Conservation (phyloP, 2,888 invertebrate species). For the Andrena minutula region DNA sequence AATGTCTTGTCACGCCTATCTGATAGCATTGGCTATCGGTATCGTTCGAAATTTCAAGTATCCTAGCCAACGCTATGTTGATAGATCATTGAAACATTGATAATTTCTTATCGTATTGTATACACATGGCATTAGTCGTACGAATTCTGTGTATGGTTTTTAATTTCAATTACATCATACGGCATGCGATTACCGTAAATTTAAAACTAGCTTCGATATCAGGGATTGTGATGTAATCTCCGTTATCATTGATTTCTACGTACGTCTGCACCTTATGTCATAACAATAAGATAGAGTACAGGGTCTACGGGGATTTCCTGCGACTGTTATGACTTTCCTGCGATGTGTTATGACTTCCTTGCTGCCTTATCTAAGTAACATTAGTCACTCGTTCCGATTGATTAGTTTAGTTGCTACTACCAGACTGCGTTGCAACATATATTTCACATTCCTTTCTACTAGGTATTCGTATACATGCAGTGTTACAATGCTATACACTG, state of each 20-base stretch:
- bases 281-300: background rate
- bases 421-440: slow-evolving; percentile 17
- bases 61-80: background rate
- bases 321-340: slow-evolving; percentile 26
- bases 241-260: background rate
- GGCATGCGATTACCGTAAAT: background rate
- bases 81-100: slow-evolving; percentile 3
- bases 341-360: slow-evolving; percentile 19
- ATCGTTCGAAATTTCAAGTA: background rate
- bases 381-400: slow-evolving; percentile 36
- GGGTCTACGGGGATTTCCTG: background rate
- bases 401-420: slow-evolving; percentile 14
- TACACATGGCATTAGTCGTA: background rate
- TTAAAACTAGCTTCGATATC: background rate
- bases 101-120: slow-evolving; percentile 8
- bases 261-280: too few species aligned
- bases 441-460: background rate
- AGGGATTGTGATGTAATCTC: background rate
- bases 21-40: background rate
- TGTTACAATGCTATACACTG: too few species aligned
- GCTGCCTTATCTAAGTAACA: slow-evolving; percentile 7
- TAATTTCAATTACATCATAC: background rate
- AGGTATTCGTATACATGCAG: background rate
- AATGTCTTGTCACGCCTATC: slow-evolving; percentile 9
- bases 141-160: background rate